Percentiles rank a stretch among this genome's conserved stretches.
Evolutionary conservation across 2,113 vertebrate genomes (phyloP).

Genomic region (Hystrix brachyura): DNA sequence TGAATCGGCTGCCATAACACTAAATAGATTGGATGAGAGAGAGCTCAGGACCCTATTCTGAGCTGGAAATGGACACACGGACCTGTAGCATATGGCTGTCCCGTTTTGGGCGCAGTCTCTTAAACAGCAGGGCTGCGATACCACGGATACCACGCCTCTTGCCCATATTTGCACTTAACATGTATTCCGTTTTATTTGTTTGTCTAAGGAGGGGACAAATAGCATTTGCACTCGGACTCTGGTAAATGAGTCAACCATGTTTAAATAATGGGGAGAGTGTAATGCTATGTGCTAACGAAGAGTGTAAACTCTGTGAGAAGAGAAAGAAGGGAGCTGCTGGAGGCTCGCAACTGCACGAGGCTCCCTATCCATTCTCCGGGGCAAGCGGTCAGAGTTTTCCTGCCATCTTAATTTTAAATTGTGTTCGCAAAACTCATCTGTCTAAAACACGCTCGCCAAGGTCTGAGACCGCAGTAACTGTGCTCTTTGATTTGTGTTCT

Average conservation of each 20-base stretch:
- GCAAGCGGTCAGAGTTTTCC: not conserved
- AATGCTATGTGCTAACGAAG: conserved; percentile 15
- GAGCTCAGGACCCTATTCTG: conserved; percentile 19
- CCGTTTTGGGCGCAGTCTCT: conserved; percentile 55
- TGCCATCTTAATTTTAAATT: not conserved
- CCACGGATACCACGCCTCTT: conserved; percentile 80
- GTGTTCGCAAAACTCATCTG: not conserved
- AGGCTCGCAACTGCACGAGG: not conserved
- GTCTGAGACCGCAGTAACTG: not conserved
- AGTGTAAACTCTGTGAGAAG: conserved; percentile 42
- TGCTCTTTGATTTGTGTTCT: not conserved
- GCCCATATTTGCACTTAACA: conserved; percentile 80
- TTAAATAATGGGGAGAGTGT: conserved; percentile 61
- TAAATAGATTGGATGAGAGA: not conserved
- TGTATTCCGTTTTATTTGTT: conserved; percentile 83
- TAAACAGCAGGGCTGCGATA: conserved; percentile 67
- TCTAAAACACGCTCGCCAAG: not conserved
- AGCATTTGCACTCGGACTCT: conserved; percentile 77
- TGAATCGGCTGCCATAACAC: not conserved
- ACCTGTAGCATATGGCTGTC: conserved; percentile 69
- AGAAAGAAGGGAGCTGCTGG: not conserved
- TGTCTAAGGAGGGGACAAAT: conserved; percentile 79
- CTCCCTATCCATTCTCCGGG: not conserved
- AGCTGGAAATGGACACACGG: conserved; percentile 39
- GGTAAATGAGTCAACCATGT: conserved; percentile 49